These are phyloP conservation scores for Pammene aurita DNA, from an alignment of 2,888 invertebrate genomes.

Conservation along the genomic window DNA sequence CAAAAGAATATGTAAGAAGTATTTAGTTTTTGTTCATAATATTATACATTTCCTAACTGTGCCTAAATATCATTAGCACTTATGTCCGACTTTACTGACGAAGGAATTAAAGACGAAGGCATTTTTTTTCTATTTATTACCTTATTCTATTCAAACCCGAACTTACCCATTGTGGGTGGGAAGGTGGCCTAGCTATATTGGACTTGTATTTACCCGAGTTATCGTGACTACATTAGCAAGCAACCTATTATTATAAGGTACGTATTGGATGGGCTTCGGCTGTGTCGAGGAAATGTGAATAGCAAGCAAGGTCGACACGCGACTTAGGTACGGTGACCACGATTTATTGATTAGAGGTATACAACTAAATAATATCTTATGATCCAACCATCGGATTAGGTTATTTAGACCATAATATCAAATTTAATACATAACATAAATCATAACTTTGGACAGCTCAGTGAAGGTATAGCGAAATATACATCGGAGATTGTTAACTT, in stretches of 20 bases:
- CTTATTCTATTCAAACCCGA: not conserved
- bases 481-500: too few relatives aligned
- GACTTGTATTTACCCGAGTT: constrained; percentile 25
- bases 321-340: constrained; percentile 31
- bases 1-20: too few relatives aligned
- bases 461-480: too few relatives aligned
- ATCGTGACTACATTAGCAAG: constrained; percentile 39
- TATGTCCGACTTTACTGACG: not conserved
- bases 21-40: too few relatives aligned
- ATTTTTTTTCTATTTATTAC: not conserved
- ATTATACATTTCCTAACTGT: too few relatives aligned
- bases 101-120: not conserved
- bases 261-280: constrained; percentile 41
- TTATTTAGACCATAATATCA: too few relatives aligned
- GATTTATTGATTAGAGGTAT: not conserved
- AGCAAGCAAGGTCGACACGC: constrained; percentile 39
- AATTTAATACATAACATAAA: too few relatives aligned
- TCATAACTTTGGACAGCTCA: too few relatives aligned
- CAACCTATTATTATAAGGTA: constrained; percentile 40
- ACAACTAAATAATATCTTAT: not conserved
- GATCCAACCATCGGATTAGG: too few relatives aligned
- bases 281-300: constrained; percentile 41
- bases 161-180: not conserved
- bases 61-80: too few relatives aligned
- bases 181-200: constrained; percentile 8